Percentiles rank a stretch among this genome's conserved stretches.
These are phyloP conservation scores for Ormyrus nitidulus DNA, from an alignment of 2,888 invertebrate genomes.

Conservation along the genomic window DNA sequence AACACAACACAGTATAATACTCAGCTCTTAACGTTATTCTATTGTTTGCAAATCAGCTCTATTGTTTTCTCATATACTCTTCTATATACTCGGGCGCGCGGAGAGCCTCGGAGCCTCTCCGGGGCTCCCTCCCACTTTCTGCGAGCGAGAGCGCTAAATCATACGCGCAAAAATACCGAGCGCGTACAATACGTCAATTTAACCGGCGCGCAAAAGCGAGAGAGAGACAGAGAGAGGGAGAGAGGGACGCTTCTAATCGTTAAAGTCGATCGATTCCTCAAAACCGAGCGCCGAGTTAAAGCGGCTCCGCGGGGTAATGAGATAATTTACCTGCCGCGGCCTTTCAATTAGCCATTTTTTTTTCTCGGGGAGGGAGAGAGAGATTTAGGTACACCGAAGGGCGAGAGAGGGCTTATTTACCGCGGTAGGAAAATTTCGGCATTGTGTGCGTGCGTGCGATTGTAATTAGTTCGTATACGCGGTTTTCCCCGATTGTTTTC, in stretches of 20 bases:
- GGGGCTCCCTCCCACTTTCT: neutral
- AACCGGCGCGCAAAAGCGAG: no score
- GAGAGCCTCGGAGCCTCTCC: constrained; percentile 44
- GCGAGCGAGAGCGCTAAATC: constrained; percentile 14
- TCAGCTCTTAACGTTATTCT: constrained; percentile 75
- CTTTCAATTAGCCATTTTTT: no score
- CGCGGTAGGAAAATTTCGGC: neutral
- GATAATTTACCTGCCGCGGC: constrained; percentile 48
- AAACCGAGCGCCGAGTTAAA: constrained; percentile 23
- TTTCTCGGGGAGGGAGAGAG: no score
- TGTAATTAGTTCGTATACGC: constrained; percentile 4
- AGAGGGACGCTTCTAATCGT: constrained; percentile 8
- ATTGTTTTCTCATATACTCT: constrained; percentile 75
- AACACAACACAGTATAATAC: constrained; percentile 73
- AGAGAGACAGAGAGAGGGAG: no score
- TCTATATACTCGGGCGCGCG: constrained; percentile 60
- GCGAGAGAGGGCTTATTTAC: constrained; percentile 25
- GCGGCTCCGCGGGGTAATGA: constrained; percentile 42
- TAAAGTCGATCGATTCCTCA: constrained; percentile 45
- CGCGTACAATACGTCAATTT: no score
- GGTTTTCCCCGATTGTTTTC: constrained; percentile 10
- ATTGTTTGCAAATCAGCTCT: constrained; percentile 76
- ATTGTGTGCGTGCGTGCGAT: neutral
- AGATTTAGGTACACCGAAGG: neutral
- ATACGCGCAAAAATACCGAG: neutral